Evolutionary conservation across 2,113 vertebrate species (phyloP).

Genomic region (Periophthalmus modestus): DNA sequence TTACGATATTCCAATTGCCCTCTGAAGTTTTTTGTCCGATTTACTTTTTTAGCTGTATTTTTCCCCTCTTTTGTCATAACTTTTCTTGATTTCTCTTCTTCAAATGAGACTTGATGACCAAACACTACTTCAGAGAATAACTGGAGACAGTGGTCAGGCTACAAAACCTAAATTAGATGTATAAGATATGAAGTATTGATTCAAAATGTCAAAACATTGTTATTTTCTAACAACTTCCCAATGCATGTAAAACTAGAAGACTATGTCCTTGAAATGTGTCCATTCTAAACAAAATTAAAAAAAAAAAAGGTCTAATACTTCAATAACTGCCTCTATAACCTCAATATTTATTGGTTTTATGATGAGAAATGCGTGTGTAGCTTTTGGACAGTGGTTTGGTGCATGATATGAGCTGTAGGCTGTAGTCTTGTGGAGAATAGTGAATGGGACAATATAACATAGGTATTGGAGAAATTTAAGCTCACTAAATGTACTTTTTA

Average conservation of each 20-base stretch:
- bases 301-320: background rate
- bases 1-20: background rate
- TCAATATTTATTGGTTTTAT: background rate
- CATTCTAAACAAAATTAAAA: background rate
- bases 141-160: background rate
- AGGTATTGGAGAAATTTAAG: background rate
- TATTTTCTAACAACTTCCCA: background rate
- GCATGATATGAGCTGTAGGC: background rate
- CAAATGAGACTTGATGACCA: background rate
- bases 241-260: too few species aligned
- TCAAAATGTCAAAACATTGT: background rate
- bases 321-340: background rate
- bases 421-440: background rate
- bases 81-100: background rate
- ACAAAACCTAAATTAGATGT: background rate
- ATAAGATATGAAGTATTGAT: background rate
- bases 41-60: background rate
- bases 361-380: background rate
- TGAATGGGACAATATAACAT: background rate
- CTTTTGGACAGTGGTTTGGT: background rate
- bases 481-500: too few species aligned
- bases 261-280: too few species aligned
- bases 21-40: background rate
- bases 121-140: background rate
- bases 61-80: too few species aligned